Base-by-base conservation (phyloP, 2,113 vertebrate species). In the Megaleporinus macrocephalus region DNA sequence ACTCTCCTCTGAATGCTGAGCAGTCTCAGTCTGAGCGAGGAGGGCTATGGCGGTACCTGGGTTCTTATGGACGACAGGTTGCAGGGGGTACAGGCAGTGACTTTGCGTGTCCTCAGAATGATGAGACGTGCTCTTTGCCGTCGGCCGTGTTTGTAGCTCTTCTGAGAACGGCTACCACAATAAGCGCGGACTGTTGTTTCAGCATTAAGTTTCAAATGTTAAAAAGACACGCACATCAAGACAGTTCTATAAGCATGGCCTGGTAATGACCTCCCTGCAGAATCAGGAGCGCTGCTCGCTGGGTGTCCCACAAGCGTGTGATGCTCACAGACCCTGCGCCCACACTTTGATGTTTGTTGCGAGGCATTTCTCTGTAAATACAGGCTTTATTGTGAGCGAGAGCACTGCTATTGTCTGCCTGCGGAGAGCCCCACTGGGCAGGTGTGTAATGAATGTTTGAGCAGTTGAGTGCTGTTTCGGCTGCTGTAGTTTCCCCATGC, bases 211-310 rank as follows among this genome's bases (percentile, higher is more conserved):
- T 90, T 86, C 85, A 88, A 85, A 86, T 77, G 84, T 85, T 91
- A 88, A 90, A 84, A 85, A 84, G 88, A 80, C 83, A 77, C 62
- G 73, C 81, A 83, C 81, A 81, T 86, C 81, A 86, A 82, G 84
- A 83, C 73, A 0, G 70, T 77, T 79, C 80, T 53, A 78, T 91
- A 89, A 91, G 91, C 87, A 89, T 84, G 87, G 89, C 89, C 91
- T 76, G 83, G 80, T 93, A 92, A 93, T 90, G 93, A 94, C 93
- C 92, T 94, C 93, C 92, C 93, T 87, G 86, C 91, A 89, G 93
- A 93, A 86, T 90, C 85, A 79, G 84, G 83, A 88, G 76, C 87
- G 83, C 86, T 68, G 71, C 79, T 85, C 78, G 53, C 65, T 20
- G 81, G 72, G 59, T 65, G 79, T 70, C 86, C 63, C 74, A 20